Evolutionary conservation across 35 echinoderm and acorn worm species (phyloP), one percentile per base, ranked within the genome.

Genomic region (Lytechinus variegatus): DNA sequence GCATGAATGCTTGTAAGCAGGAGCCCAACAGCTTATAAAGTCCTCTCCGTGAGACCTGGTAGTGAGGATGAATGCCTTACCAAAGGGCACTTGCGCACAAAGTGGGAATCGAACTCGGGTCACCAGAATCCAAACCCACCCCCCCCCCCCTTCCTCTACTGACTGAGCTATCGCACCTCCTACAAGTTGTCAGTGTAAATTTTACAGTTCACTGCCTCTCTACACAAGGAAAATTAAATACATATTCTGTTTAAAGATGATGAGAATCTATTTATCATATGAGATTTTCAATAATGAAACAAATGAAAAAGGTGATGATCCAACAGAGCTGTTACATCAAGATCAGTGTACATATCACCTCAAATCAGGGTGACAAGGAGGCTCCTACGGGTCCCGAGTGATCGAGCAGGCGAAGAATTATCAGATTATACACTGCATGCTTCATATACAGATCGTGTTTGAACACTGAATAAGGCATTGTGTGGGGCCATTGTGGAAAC

Each of bases 381-480:
- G 88, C 88, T 33, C 52, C 52, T 19, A 9, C 12, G 27, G 54
- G 53, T 16, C 53, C 28, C 10, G 53, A 57, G 16, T 93, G 53
- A 93, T 57, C 57, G 92, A 93, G 54, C 92, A 93, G 57, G 92
- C 92, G 5, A 93, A 54, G 92, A 55, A 93, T 93, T 93, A 93
- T 93, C 92, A 93, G 92, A 93, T 93, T 93, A 93, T 93, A 93
- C 92, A 93, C 92, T 93, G 92, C 54, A 57, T 57, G 92, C 53
- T 93, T 93, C 92, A 93, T 54, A 93, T 93, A 93, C 92, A 93
- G 92, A 55, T 93, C 19, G 54, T 93, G 55, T 93, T 93, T 93
- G 52, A 93, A 55, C 54, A 57, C 53, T 93, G 54, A 93, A 93
- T 93, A 93, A 57, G n/a, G 92, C 54, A 93, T 93, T 93, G 92